phyloP scores from a whole-genome alignment of 2,797 vertebrate species.

The Diplodus puntazzo region DNA sequence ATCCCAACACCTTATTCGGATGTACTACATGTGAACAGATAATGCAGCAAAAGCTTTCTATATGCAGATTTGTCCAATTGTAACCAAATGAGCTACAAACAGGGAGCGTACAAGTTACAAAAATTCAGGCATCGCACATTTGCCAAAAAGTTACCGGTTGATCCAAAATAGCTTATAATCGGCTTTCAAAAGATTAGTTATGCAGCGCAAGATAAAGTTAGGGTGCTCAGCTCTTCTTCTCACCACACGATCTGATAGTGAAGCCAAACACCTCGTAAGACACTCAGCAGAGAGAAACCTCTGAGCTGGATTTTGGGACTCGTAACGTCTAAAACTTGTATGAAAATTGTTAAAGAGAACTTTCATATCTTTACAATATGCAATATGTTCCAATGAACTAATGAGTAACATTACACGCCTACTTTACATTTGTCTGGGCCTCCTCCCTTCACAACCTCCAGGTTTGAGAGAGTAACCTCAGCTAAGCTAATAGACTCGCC shows the following conservation, averaged over 20 bases:
- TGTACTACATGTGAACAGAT: neutral
- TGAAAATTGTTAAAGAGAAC: neutral
- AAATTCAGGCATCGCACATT: constrained; percentile 14
- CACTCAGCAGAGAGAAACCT: neutral
- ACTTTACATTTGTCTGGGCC: neutral
- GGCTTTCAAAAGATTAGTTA: neutral
- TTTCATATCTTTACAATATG: neutral
- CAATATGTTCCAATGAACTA: neutral
- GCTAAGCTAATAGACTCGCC: neutral
- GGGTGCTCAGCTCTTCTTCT: constrained; percentile 13
- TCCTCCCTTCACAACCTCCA: neutral
- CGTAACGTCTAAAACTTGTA: neutral
- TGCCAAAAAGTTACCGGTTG: neutral
- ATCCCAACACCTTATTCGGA: neutral
- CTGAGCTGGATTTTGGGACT: neutral
- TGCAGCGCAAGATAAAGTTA: neutral
- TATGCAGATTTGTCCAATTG: constrained; percentile 2
- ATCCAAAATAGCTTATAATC: neutral
- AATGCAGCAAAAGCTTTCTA: neutral
- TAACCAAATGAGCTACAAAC: constrained; percentile 9
- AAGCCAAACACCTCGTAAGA: neutral
- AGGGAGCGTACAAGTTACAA: neutral
- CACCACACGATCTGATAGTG: constrained; percentile 4
- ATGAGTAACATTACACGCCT: neutral
- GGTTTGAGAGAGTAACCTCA: neutral